Evolutionary conservation across 2,797 vertebrate genomes (phyloP), one percentile per base, ranked within the genome.

Genomic region (Vipera ursinii): DNA sequence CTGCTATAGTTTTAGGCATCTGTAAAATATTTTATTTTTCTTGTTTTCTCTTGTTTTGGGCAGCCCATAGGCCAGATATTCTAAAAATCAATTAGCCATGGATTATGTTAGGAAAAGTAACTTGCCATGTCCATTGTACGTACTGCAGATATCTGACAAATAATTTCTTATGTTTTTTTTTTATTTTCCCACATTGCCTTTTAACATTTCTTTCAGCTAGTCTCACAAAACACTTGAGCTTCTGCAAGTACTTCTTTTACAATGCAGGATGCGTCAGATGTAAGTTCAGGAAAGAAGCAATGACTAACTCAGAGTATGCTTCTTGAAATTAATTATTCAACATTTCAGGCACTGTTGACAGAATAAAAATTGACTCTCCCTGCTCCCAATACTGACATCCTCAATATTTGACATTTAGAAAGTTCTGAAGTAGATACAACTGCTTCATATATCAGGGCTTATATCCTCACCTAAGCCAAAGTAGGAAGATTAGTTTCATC

Each of bases 311-410:
- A 53, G 12, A 56, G 28, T 48, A 53, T 53, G 53, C 6, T 63
- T 63, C 91, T 89, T 53, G 14, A 51, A 89, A 26, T 78, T 55
- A 89, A 82, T 17, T 90, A 90, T 82, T 90, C 69, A 78, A 57
- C 51, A 85, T 89, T 61, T 85, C 10, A 13, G 44, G 87, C 12
- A 22, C 55, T 89, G 32, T 4, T 86, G n/a, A 51, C 89, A 91
- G 6, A 48, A 0, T 2, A 38, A 65, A 32, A 56, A 56, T 15
- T 56, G 38, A 82, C 57, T 65, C 38, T 17, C 13, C 48, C 44
- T 38, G 26, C 28, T 32, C 63, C 32, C 28, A 22, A 2, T 5
- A 38, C 69, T 38, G 6, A 38, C 69, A 38, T 73, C 32, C 32
- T 73, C 69, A 73, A 73, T 28, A 57, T 59, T 90, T 59, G 20